Evolutionary conservation across 2,888 invertebrate species (phyloP).

Genomic region (Tenthredo notha): DNA sequence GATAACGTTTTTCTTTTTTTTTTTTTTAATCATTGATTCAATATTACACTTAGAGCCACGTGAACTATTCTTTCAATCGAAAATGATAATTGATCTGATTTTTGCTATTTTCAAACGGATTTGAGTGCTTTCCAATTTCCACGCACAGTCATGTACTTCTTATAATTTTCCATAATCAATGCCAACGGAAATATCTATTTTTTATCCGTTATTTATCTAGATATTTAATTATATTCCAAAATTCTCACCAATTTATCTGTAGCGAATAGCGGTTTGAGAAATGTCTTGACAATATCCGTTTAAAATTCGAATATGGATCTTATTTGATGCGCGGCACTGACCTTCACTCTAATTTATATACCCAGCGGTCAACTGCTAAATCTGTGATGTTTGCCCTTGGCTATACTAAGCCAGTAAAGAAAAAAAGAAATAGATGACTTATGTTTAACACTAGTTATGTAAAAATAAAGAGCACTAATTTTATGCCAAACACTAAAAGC

Average conservation of each 20-base stretch:
- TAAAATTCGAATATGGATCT: conserved; percentile 9
- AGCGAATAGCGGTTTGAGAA: conserved; percentile 1
- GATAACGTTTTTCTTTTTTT: not conserved
- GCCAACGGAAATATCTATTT: not conserved
- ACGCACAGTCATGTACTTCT: not conserved
- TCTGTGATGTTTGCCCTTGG: not conserved
- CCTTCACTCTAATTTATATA: conserved; percentile 5
- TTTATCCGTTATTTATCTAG: not conserved
- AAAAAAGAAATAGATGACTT: not conserved
- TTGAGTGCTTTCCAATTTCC: not conserved
- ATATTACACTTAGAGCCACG: not conserved
- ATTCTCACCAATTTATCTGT: conserved; percentile 24
- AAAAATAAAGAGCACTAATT: conserved; percentile 21
- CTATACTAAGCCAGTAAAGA: not conserved
- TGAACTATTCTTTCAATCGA: not conserved
- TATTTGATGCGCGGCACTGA: not conserved
- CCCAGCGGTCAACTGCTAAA: conserved; percentile 13
- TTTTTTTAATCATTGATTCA: not conserved
- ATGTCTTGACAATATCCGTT: not conserved
- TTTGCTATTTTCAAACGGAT: not conserved
- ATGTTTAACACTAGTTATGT: conserved; percentile 30
- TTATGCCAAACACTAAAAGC: not conserved
- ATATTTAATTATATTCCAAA: not conserved
- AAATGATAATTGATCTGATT: not conserved
- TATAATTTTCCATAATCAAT: not conserved